Evolutionary conservation across 2,113 vertebrate species (phyloP), one percentile per base, ranked within the genome.

Genomic region (Chamaetylas fuelleborni): DNA sequence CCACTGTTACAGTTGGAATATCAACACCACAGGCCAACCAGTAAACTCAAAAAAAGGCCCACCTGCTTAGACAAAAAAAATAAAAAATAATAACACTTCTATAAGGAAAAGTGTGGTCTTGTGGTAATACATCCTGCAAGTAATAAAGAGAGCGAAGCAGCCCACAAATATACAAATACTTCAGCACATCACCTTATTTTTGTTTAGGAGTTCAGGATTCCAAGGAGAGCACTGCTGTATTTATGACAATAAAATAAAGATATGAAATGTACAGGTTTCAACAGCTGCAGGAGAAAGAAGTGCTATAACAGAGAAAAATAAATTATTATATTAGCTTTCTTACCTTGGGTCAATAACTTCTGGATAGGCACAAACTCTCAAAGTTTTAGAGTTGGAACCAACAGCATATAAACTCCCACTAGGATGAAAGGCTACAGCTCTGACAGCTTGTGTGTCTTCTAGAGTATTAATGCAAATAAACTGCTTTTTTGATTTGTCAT

Each of bases 391-490:
- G 97, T 99, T 99, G 89, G 99, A 99, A 86, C 99, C 99, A 12
- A 99, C 98, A 50, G 99, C 99, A 82, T 99, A 99, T n/a, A 99
- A 98, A 19, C 95, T 97, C 65, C 99, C 99, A 60, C 98, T 98
- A n/a, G 99, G 99, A 96, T 99, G 99, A 97, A 99, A 99, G 92
- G 99, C 99, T 91, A 99, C 99, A 6, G 99, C 99, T 79, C 99
- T 98, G 73, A 99, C 98, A 33, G 99, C 99, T 96, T 99, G 99
- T 5, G 99, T 99, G 94, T 99, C 99, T 97, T 99, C 99, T 20
- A 99, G 97, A 76, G 98, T 98, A 94, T 97, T 99, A 92, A 99
- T 98, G 79, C 98, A 99, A 77, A 98, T 94, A 97, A 99, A 99
- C 70, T 98, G 98, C 26, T 98, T 98, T 97, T 98, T 99, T 87